Evolutionary conservation across 2,888 invertebrate species (phyloP).

Genomic region (Acronicta alni): DNA sequence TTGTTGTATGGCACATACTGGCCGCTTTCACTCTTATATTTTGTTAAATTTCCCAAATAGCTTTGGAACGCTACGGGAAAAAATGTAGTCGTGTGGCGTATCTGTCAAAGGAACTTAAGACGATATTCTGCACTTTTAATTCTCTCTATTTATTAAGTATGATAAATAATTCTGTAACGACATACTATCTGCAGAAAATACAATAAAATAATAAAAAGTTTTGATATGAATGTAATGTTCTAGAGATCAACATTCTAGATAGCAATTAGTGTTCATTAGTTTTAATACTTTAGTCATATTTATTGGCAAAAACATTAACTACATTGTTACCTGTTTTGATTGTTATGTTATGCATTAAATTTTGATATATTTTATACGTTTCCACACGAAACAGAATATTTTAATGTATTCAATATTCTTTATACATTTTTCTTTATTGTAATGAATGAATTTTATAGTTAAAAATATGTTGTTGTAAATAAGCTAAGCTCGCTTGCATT

Average conservation of each 20-base stretch:
- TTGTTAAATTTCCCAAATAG: conserved; percentile 27
- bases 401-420: conserved; percentile 58
- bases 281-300: conserved; percentile 67
- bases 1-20: conserved; percentile 36
- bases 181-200: conserved; percentile 47
- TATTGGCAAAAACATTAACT: conserved; percentile 86
- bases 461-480: conserved; percentile 81
- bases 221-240: conserved; percentile 52
- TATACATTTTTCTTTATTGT: conserved; percentile 68
- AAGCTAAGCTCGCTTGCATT: conserved; percentile 87
- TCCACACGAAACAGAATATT: conserved; percentile 58
- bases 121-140: conserved; percentile 18
- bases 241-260: conserved; percentile 73
- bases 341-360: conserved; percentile 60
- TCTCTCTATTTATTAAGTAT: neutral
- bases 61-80: conserved; percentile 40
- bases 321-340: conserved; percentile 59
- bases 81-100: conserved; percentile 31
- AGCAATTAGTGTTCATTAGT: conserved; percentile 63
- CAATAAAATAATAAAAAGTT: conserved; percentile 14
- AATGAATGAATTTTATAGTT: conserved; percentile 69
- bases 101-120: conserved; percentile 9
- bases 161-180: conserved; percentile 15
- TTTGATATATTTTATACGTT: conserved; percentile 60
- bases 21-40: conserved; percentile 39